Percentiles rank a stretch among this genome's conserved stretches.
phyloP scores from a whole-genome alignment of 2,113 vertebrate species.

The Salminus brasiliensis region DNA sequence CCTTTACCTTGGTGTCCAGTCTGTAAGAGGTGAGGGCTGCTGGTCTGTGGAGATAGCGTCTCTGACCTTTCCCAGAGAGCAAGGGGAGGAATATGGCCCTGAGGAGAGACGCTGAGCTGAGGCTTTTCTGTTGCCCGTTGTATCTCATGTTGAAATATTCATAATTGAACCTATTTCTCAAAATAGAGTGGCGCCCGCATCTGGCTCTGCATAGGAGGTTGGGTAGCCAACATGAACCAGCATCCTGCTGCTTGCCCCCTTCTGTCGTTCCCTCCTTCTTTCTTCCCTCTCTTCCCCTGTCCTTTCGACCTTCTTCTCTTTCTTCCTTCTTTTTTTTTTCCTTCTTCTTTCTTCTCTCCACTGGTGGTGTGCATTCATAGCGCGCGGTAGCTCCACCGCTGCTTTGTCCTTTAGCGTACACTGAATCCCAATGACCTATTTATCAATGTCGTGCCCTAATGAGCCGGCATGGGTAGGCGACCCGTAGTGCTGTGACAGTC shows the following conservation, averaged over 20 bases:
- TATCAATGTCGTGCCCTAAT: conserved; percentile 54
- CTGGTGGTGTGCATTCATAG: conserved; percentile 13
- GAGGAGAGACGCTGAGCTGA: conserved; percentile 6
- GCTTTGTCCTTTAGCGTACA: conserved; percentile 50
- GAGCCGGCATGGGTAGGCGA: conserved; percentile 26
- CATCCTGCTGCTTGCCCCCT: conserved; percentile 5
- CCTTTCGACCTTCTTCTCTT: neutral
- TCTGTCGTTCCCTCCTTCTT: conserved; percentile 1
- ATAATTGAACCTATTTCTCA: conserved; percentile 36
- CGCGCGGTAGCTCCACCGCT: neutral
- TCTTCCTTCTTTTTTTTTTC: neutral
- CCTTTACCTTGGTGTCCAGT: conserved; percentile 3
- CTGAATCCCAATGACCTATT: conserved; percentile 55
- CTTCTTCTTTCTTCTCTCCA: conserved; percentile 2
- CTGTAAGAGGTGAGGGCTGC: conserved; percentile 1
- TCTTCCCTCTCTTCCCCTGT: neutral
- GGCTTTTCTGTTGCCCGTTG: conserved; percentile 4
- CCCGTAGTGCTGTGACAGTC: conserved; percentile 39
- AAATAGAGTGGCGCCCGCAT: conserved; percentile 24
- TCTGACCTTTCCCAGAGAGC: conserved; percentile 31
- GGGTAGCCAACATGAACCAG: conserved; percentile 8
- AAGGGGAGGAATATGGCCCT: neutral
- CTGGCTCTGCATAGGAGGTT: conserved; percentile 20
- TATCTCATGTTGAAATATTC: conserved; percentile 44
- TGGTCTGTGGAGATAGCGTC: neutral